Conservation (phyloP, 2,888 invertebrate species). For the Sphinx pinastri region DNA sequence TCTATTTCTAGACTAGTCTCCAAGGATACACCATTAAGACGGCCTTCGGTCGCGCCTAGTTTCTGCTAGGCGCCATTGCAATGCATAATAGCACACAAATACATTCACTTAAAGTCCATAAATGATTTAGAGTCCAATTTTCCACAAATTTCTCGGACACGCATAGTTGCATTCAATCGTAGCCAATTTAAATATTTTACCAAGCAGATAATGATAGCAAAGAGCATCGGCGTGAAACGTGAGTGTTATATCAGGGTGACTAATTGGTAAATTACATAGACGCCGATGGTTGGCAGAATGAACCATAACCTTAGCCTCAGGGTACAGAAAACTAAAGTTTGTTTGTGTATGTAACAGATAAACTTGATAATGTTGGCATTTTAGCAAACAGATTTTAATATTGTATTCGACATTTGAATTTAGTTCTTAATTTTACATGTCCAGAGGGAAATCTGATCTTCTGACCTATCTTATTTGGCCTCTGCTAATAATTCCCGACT, state of each 20-base stretch:
- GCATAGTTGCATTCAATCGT: constrained; percentile 13
- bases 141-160: background rate
- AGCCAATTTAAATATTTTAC: constrained; percentile 26
- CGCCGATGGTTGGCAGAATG: constrained; percentile 43
- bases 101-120: background rate
- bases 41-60: background rate
- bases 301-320: constrained; percentile 31
- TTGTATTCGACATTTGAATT: background rate
- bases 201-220: constrained; percentile 39
- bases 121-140: constrained; percentile 4
- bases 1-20: background rate
- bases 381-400: background rate
- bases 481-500: too few relatives aligned
- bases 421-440: background rate
- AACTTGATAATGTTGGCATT: background rate
- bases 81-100: background rate
- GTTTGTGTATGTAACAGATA: constrained; percentile 14
- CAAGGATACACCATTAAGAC: background rate
- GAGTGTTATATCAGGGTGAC: constrained; percentile 53
- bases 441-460: background rate
- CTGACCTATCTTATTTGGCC: background rate
- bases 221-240: constrained; percentile 52
- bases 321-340: constrained; percentile 15
- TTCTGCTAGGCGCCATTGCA: background rate
- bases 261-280: constrained; percentile 63